Conservation (phyloP, 2,113 vertebrate species). For the Rallus limicola region DNA sequence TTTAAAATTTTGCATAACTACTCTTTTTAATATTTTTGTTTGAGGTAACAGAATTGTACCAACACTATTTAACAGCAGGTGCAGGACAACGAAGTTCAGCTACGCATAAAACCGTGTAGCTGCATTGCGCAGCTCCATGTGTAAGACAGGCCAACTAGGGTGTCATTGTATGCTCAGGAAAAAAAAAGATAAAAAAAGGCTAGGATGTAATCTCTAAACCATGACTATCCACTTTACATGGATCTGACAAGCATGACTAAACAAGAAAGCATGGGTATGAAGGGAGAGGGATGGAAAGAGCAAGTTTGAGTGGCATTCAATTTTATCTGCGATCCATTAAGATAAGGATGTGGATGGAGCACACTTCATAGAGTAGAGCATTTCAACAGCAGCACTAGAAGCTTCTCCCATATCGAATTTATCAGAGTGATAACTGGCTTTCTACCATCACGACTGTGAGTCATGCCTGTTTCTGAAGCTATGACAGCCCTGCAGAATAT, state of each 20-base stretch:
- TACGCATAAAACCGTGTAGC: not conserved
- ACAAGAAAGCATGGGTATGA: not conserved
- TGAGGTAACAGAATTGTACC: not conserved
- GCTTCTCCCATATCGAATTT: not conserved
- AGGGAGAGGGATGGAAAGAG: not conserved
- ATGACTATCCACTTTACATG: not conserved
- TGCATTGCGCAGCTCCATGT: not conserved
- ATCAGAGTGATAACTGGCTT: not conserved
- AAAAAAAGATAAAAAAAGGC: not conserved
- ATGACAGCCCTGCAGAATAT: not conserved
- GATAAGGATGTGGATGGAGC: not conserved
- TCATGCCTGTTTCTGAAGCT: not conserved
- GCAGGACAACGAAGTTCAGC: not conserved
- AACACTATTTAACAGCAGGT: not conserved
- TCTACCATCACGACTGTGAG: not conserved
- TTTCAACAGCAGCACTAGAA: not conserved
- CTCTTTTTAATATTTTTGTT: not conserved
- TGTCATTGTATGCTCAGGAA: not conserved
- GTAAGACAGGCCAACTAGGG: not conserved
- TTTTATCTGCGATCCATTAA: constrained; percentile 37
- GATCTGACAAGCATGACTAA: not conserved
- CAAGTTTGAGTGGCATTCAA: not conserved
- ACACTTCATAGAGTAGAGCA: not conserved
- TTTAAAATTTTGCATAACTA: not conserved
- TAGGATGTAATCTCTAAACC: not conserved